Evolutionary conservation across 2,888 invertebrate genomes (phyloP), one percentile per base, ranked within the genome.

Genomic region (Drosophila stalkeri): DNA sequence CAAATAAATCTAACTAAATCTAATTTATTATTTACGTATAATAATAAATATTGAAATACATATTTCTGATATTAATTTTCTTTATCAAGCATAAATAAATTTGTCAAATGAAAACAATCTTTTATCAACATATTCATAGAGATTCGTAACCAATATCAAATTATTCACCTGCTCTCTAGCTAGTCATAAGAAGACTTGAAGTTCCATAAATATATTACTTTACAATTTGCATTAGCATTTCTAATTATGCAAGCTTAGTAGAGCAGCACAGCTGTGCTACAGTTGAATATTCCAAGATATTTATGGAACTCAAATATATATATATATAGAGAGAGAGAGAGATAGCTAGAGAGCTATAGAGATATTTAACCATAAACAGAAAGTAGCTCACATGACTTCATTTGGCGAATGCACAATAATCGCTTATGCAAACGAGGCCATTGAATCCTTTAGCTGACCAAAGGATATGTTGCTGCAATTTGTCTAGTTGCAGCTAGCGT

Each of bases 391-490:
- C 63, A 56, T 59, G 64, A 61, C 63, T 76, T 74, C 54, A 69
- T 73, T 56, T 52, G 51, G 43, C 43, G 47, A 49, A 61, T 39
- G 33, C 18, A 33, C 57, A 76, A 74, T 77, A 77, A 80, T 75
- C 71, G 66, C 63, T 71, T 79, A 77, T 77, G 76, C 76, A 80
- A 80, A 75, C 64, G 64, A 78, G 65, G 61, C 27, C 66, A 57
- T 66, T 43, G 66, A 64, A 85, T 87, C 69, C 59, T 44, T 47
- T 49, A 35, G 65, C 56, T 61, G 20, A 49, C 75, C 84, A 55
- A 64, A 66, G 80, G 71, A 75, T 83, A 70, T 73, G 80, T 75
- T 75, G 64, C 70, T 86, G 84, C 89, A 86, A 84, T 84, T 84
- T 84, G 83, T 84, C 89, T 65, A 78, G 73, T 70, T 72, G 64